phyloP scores from a whole-genome alignment of 2,888 invertebrate genomes.

The Sinohyriopsis cumingii region DNA sequence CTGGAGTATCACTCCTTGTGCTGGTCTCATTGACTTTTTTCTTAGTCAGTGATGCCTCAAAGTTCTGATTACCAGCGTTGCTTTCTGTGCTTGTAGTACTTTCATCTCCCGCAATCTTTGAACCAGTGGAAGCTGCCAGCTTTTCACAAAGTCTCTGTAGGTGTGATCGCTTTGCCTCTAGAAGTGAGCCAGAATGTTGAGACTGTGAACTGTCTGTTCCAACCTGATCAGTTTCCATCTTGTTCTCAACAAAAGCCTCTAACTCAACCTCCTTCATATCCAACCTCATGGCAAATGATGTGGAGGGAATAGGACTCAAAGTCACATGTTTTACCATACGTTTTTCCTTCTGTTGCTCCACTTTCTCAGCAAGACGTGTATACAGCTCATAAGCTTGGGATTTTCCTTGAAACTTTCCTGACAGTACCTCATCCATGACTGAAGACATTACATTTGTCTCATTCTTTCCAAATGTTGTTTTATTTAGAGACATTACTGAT shows the following conservation, averaged over 20 bases:
- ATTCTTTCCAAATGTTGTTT: not conserved
- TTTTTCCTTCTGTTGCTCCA: constrained; percentile 37
- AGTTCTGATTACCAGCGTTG: no score
- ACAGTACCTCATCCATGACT: constrained; percentile 37
- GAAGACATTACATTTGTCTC: constrained; percentile 2
- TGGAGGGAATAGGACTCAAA: constrained; percentile 48
- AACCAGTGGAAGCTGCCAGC: not conserved
- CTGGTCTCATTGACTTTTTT: no score
- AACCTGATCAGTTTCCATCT: constrained; percentile 1
- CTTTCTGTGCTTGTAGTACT: not conserved
- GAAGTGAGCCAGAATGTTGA: not conserved
- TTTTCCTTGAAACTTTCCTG: constrained; percentile 48
- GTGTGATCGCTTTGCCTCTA: no score
- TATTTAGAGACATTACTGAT: not conserved
- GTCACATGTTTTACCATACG: constrained; percentile 37
- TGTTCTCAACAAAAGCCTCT: not conserved
- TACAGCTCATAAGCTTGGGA: constrained; percentile 54
- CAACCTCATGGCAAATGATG: constrained; percentile 52
- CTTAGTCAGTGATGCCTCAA: no score
- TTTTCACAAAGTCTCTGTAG: constrained; percentile 4
- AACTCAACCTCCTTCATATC: constrained; percentile 12
- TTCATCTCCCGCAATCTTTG: constrained; percentile 7
- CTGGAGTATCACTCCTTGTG: no score
- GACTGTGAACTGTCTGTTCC: not conserved
- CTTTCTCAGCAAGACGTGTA: constrained; percentile 52